Base-by-base conservation (phyloP, 1,140 invertebrate species). In the Euura lappo region DNA sequence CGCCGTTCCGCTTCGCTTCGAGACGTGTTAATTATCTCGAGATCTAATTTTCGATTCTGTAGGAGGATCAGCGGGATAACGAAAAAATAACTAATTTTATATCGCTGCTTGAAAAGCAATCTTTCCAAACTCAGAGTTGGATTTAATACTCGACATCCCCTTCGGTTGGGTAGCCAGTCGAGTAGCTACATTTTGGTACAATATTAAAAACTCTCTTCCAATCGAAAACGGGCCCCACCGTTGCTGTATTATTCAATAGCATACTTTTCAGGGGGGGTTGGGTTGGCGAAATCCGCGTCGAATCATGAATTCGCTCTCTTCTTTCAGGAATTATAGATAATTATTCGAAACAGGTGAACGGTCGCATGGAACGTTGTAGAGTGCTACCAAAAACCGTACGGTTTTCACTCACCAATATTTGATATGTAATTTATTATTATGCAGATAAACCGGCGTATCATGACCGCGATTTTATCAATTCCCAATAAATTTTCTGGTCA, bases 171-270 rank as follows among this genome's bases (percentile, higher is more conserved):
- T 8, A 60, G 51, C 28, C 51, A 6, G 8, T 60, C 51, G 51
- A n/a, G 8, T 60, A 8, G 10, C 51, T 8, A n/a, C 51, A 3
- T 60, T n/a, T 60, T n/a, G 51, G 51, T 11, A 6, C 8, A 60
- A 60, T 60, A 60, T 60, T 60, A 60, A 60, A 60, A 60, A 60
- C 10, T 60, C 51, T 60, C 51, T 3, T n/a, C 51, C 51, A 60
- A 60, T 60, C 51, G 51, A 60, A 8, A 60, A n/a, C 51, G 51
- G 6, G 28, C 28, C 4, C 51, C 51, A 11, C 8, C 51, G 51
- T 60, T 60, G 13, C 13, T 6, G 51, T 60, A 60, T 60, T 60
- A 60, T 60, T 60, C 3, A 60, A n/a, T 8, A 4, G 51, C 51
- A n/a, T n/a, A 60, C 51, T 60, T n/a, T 8, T 8, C 5, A 60